These are phyloP conservation scores for Ornithoptera priamus DNA, from an alignment of 2,888 invertebrate species.

Conservation along the genomic window DNA sequence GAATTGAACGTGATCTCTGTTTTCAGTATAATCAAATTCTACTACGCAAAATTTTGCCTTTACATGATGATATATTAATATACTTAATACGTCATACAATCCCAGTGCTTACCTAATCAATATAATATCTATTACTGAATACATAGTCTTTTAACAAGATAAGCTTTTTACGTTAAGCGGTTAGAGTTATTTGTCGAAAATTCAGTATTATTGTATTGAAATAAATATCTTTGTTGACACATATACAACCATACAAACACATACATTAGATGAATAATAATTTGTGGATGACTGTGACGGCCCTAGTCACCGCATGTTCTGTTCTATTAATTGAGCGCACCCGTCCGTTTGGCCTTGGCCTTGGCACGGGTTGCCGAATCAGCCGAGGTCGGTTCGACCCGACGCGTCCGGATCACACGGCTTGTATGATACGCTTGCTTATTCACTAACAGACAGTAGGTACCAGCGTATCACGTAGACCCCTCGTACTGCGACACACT, in stretches of 20 bases:
- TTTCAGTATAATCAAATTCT: background rate
- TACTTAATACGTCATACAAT: no score
- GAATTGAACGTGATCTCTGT: slow-evolving; percentile 1
- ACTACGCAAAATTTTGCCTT: no score
- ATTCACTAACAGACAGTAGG: slow-evolving; percentile 24
- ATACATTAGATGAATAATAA: no score
- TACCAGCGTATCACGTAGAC: slow-evolving; percentile 3
- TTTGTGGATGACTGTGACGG: background rate
- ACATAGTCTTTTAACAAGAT: no score
- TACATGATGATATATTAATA: no score
- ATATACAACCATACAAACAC: no score
- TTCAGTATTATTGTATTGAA: no score
- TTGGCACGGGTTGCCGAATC: slow-evolving; percentile 76
- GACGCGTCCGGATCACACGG: slow-evolving; percentile 75
- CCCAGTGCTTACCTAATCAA: no score
- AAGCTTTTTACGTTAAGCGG: no score
- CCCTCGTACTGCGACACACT: background rate
- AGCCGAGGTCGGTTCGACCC: slow-evolving; percentile 70
- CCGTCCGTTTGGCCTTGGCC: slow-evolving; percentile 72
- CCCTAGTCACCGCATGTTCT: slow-evolving; percentile 30
- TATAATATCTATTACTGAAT: no score
- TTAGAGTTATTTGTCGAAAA: no score
- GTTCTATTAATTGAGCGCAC: slow-evolving; percentile 66
- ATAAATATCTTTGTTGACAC: no score
- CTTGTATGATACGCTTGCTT: slow-evolving; percentile 43